Base-by-base conservation (phyloP, 2,113 vertebrate genomes). In the Hydrolagus affinis region DNA sequence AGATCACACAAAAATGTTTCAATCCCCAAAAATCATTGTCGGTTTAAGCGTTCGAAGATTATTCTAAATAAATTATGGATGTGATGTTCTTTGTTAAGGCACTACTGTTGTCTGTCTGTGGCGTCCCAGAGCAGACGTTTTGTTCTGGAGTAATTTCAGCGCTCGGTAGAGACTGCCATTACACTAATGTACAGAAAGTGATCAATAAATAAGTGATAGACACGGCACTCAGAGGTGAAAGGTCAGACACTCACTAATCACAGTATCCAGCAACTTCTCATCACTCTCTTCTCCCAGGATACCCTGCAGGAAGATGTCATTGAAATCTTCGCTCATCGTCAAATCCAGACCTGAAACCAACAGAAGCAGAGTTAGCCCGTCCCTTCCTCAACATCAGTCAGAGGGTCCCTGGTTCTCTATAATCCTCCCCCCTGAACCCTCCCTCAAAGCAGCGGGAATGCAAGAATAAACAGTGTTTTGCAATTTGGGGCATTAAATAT, bases 311-410 rank as follows among this genome's bases (percentile, higher is more conserved):
- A 80, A 64, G 14, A 83, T 30, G 25, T 83, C 78, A 68, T 1
- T 83, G 62, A 83, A 68, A 15, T 83, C 78, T 21, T 83, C 78
- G 0, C 25, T 23, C 25, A 83, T 44, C 73, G 56, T 83, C 25
- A 83, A 25, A 68, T 83, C 78, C 28, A 83, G 66, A 83, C 78
- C 78, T 83, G 17, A 28, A 25, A 66, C 19, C 62, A 66, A 32
- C 1, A 23, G 15, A 83, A 32, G 15, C 15, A 83, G 66, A 15
- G 11, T 83, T 28, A 83, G 66, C 19, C 2, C 8, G 21, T 21
- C 17, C 66, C 28, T 66, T 32, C 14, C 11, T 30, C 17, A 28
- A 32, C 11, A 44, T 44, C 44, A 44, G 44, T 44, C 44, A 44
- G 44, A 44, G 44, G 44, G 44, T 44, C 6, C 44, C 44, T 44